Evolutionary conservation across 2,888 invertebrate genomes (phyloP), one percentile per base, ranked within the genome.

Genomic region (Plagodis dolabraria): DNA sequence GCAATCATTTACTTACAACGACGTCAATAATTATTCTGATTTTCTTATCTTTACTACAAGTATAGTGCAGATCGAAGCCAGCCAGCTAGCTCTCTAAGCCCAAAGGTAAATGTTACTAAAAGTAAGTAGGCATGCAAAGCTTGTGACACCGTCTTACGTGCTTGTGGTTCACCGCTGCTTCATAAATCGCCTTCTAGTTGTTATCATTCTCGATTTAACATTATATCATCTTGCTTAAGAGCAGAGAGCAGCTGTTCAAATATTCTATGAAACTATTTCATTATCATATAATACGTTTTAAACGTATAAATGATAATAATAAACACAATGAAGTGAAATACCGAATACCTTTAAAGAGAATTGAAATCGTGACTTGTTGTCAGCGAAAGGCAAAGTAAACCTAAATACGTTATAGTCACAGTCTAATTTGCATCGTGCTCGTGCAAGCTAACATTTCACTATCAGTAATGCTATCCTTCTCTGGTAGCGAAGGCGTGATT

Each of bases 401-500:
- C 79, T 84, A 87, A 79, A 62, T 44, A 9, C 50, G 54, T 68
- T 75, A 68, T 46, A 12, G 51, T 63, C 75, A 83, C 80, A 80
- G 83, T 82, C 79, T 80, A 73, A 83, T 86, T 87, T 86, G 74
- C 82, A 79, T 82, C 76, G 80, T 70, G 69, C 69, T 69, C 68
- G 75, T 74, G 74, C 77, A 71, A 73, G 72, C 79, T 77, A 85
- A 81, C 86, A 86, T 89, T 89, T 88, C 85, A 85, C 87, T 87
- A 85, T 86, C 82, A 79, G 82, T 87, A 83, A 77, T 80, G 85
- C 89, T 83, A 75, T 91, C 89, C 83, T 81, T 75, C 76, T 91
- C 89, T 80, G 70, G 69, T 83, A 77, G 79, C 77, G 87, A 85
- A 88, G 90, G 90, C 89, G 90, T 91, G 89, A 90, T 89, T 89